These are phyloP conservation scores for Venusia cambrica DNA, from an alignment of 2,888 invertebrate species.

Conservation along the genomic window DNA sequence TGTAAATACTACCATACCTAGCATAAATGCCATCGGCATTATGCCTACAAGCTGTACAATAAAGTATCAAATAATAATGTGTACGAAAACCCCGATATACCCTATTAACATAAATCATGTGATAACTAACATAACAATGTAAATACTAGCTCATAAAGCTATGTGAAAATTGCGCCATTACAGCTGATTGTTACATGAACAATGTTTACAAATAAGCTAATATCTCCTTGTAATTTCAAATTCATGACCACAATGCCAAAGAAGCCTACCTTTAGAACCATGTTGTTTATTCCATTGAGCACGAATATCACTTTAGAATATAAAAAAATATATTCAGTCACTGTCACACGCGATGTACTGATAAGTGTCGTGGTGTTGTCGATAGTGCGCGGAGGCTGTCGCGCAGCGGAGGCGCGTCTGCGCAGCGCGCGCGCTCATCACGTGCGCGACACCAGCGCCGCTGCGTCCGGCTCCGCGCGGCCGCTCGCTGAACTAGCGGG, in stretches of 20 bases:
- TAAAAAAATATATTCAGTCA: slow-evolving; percentile 41
- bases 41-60: no score
- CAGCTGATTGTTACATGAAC: slow-evolving; percentile 42
- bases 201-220: slow-evolving; percentile 45
- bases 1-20: no score
- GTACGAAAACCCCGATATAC: no score
- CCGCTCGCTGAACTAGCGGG: slow-evolving; percentile 55
- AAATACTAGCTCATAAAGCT: slow-evolving; percentile 29
- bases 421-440: slow-evolving; percentile 69
- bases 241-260: slow-evolving; percentile 42
- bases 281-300: slow-evolving; percentile 37
- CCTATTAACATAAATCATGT: slow-evolving; percentile 24
- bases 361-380: slow-evolving; percentile 48
- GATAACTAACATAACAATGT: slow-evolving; percentile 41
- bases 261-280: slow-evolving; percentile 54
- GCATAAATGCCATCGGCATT: no score
- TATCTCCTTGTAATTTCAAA: slow-evolving; percentile 41
- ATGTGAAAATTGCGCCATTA: slow-evolving; percentile 41
- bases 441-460: slow-evolving; percentile 68
- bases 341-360: slow-evolving; percentile 65
- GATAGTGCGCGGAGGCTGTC: slow-evolving; percentile 70
- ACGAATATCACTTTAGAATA: slow-evolving; percentile 33
- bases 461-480: slow-evolving; percentile 51
- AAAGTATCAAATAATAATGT: background rate
- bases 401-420: slow-evolving; percentile 69